Conservation (phyloP, 1,140 invertebrate species). For the Drosophila rufa region DNA sequence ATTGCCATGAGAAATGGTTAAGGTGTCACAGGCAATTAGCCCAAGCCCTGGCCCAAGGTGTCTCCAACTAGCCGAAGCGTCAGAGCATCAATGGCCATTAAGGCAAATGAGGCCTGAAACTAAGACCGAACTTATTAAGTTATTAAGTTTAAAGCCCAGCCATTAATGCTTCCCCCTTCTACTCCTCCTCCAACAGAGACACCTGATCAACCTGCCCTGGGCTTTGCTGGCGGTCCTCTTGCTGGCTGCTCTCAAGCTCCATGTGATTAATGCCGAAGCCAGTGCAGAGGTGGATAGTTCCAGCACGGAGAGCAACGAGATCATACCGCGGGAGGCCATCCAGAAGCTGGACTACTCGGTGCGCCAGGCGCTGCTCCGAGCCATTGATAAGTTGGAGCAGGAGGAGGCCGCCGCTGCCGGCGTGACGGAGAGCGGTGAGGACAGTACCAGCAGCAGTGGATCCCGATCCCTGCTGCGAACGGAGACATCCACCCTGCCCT, state of each 20-base stretch:
- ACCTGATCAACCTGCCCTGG: conserved; percentile 67
- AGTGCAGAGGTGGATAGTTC: conserved; percentile 79
- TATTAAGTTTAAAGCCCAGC: conserved; percentile 48
- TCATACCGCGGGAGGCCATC: conserved; percentile 86
- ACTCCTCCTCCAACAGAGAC: conserved; percentile 41
- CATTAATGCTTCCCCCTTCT: conserved; percentile 38
- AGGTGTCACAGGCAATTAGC: conserved; percentile 44
- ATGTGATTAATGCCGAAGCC: conserved; percentile 45
- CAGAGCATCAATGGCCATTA: conserved; percentile 39
- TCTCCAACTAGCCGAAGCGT: conserved; percentile 31
- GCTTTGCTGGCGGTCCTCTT: conserved; percentile 58
- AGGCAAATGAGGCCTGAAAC: conserved; percentile 66
- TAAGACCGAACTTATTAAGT: conserved; percentile 55
- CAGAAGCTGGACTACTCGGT: conserved; percentile 89
- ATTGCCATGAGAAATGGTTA: conserved; percentile 12
- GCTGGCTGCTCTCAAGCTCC: conserved; percentile 60
- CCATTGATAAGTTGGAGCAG: conserved; percentile 89
- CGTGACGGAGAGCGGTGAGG: conserved; percentile 60
- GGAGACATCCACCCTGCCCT: conserved; percentile 41
- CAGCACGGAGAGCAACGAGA: conserved; percentile 85
- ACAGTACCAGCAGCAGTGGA: conserved; percentile 19
- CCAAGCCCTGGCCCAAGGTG: conserved; percentile 25
- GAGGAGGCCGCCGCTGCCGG: conserved; percentile 77
- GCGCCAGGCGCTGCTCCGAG: conserved; percentile 89
- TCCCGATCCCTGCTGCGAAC: conserved; percentile 13